Conservation (phyloP, 2,888 invertebrate genomes). For the Caenorhabditis macrosperma region DNA sequence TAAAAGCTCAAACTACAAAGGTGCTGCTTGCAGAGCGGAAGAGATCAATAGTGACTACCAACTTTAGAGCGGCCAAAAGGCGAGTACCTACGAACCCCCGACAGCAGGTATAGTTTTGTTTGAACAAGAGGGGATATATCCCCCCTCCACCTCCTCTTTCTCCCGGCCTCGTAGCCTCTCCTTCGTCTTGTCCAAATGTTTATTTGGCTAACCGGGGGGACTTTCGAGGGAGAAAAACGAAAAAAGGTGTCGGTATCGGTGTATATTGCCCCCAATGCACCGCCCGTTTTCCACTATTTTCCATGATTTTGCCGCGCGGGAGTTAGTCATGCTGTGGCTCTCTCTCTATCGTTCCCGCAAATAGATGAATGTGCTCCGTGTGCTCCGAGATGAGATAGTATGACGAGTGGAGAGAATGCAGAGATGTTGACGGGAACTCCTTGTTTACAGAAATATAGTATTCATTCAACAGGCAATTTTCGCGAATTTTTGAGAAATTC, state of each 20-base stretch:
- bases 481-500: not conserved
- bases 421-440: conserved; percentile 7
- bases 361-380: conserved; percentile 35
- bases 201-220: not conserved
- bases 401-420: not conserved
- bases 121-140: conserved; percentile 41
- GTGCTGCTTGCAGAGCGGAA: too few relatives aligned
- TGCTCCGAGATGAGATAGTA: not conserved
- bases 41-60: not conserved
- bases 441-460: too few relatives aligned
- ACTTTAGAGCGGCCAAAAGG: not conserved
- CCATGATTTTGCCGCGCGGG: not conserved
- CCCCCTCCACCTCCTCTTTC: conserved; percentile 14
- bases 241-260: conserved; percentile 32
- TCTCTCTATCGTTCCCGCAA: conserved; percentile 37
- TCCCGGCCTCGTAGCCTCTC: too few relatives aligned
- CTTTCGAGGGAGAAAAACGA: not conserved
- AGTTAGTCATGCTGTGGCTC: conserved; percentile 17
- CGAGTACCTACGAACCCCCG: not conserved
- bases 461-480: not conserved
- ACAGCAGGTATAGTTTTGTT: conserved; percentile 23
- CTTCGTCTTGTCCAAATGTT: conserved; percentile 41
- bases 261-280: not conserved
- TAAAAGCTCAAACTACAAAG: too few relatives aligned
- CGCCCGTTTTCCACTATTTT: not conserved